These are phyloP conservation scores for Lutraria rhynchaena DNA, from an alignment of 1,140 invertebrate genomes.

Conservation along the genomic window DNA sequence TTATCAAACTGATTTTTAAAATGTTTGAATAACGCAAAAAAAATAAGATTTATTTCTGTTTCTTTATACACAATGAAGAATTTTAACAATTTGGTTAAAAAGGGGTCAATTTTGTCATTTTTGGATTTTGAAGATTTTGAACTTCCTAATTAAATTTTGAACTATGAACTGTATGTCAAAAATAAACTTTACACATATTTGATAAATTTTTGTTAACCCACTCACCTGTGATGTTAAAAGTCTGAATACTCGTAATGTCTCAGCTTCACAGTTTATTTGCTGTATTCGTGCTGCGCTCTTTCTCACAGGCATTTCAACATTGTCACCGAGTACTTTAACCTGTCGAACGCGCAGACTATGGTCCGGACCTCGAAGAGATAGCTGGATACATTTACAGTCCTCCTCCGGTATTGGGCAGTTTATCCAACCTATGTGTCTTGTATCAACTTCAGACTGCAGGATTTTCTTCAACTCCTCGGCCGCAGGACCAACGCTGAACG, in stretches of 20 bases:
- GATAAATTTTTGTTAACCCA: too few relatives aligned
- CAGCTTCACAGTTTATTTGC: constrained; percentile 91
- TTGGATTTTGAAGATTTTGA: too few relatives aligned
- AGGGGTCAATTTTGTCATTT: too few relatives aligned
- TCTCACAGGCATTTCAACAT: constrained; percentile 69
- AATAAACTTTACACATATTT: too few relatives aligned
- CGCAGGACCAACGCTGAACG: constrained; percentile 91
- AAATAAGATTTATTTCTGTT: too few relatives aligned
- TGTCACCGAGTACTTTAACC: constrained; percentile 84
- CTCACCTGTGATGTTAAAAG: constrained; percentile 94
- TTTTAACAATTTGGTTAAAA: too few relatives aligned
- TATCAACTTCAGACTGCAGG: constrained; percentile 90
- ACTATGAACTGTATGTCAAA: too few relatives aligned
- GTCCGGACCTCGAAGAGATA: constrained; percentile 96
- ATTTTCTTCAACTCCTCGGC: constrained; percentile 91
- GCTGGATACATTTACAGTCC: constrained; percentile 83
- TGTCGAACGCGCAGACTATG: constrained; percentile 94
- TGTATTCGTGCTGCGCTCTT: constrained; percentile 79
- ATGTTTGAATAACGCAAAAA: too few relatives aligned
- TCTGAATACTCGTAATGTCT: constrained; percentile 96
- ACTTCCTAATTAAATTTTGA: too few relatives aligned
- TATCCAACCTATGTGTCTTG: constrained; percentile 84
- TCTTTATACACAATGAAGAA: too few relatives aligned
- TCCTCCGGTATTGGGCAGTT: constrained; percentile 90
- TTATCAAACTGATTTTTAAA: too few relatives aligned